Evolutionary conservation across 2,888 invertebrate species (phyloP), one percentile per base, ranked within the genome.

Genomic region (Siphlonurus alternatus): DNA sequence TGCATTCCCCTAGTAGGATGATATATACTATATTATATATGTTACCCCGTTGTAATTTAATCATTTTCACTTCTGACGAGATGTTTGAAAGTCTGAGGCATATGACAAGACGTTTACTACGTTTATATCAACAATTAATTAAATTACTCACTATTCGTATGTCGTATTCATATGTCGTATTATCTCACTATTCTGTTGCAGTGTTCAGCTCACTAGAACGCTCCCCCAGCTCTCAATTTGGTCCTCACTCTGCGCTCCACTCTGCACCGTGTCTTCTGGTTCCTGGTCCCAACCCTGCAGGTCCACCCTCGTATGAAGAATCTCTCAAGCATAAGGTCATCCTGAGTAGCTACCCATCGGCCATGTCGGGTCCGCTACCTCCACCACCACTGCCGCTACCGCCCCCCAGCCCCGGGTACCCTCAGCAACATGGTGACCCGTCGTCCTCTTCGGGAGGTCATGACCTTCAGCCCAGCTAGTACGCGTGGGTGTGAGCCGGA

Each of bases 301-400:
- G 61, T 53, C 72, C 72, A 10, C 71, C 72, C 2, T 66, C 71
- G 1, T 71, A 72, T 66, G 71, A 72, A 65, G 72, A 72, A 64
- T 70, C 72, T 0, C 69, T 72, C 54, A 71, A 71, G 60, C 72
- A 72, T 67, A 71, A 72, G 65, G 71, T 72, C 22, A 69, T 72
- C 60, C 67, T 72, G 62, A 71, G 71, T 69, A 71, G 72, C 64
- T 70, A 70, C 65, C 69, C 68, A 2, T 56, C 59, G 20, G 66
- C 59, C 19, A 61, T 66, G n/a, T 59, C 64, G 7, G 64, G 61
- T 10, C 67, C 63, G 63, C 69, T 60, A 61, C 64, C 63, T 3
- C 64, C 65, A 23, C 25, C 63, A 15, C 61, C 25, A 22, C 15
- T 20, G 23, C 56, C 61, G 1, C 65, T 56, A 3, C 56, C 56